phyloP scores from a whole-genome alignment of 2,113 vertebrate genomes.

The Cheirogaleus medius region DNA sequence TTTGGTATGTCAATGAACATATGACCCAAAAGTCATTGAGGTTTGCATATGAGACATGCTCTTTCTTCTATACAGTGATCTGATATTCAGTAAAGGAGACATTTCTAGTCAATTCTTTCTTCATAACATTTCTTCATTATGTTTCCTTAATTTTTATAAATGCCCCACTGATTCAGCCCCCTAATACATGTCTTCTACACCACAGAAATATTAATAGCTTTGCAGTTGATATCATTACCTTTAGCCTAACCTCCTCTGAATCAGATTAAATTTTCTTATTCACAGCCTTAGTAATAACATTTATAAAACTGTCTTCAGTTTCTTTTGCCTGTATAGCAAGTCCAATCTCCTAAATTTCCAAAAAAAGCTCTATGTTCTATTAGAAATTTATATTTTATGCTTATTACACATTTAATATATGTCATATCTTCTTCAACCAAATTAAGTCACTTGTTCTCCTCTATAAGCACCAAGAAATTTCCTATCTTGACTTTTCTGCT shows the following conservation, averaged over 20 bases:
- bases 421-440: slow-evolving; percentile 43
- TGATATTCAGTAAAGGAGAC: neutral
- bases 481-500: neutral
- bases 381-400: neutral
- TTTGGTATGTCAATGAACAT: neutral
- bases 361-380: neutral
- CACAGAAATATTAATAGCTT: neutral
- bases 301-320: neutral
- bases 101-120: neutral
- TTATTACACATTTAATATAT: neutral
- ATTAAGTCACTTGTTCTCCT: neutral
- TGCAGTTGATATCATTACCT: neutral
- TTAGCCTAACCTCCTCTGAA: neutral
- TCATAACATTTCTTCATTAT: neutral
- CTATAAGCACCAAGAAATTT: neutral
- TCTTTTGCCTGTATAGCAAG: neutral
- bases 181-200: neutral
- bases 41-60: neutral
- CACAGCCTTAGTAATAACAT: neutral
- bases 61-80: neutral
- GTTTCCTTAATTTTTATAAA: neutral
- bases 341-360: neutral
- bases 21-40: neutral
- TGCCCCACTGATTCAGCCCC: neutral
- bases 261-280: neutral